Evolutionary conservation across 2,888 invertebrate species (phyloP), one percentile per base, ranked within the genome.

Genomic region (Bombylius major): DNA sequence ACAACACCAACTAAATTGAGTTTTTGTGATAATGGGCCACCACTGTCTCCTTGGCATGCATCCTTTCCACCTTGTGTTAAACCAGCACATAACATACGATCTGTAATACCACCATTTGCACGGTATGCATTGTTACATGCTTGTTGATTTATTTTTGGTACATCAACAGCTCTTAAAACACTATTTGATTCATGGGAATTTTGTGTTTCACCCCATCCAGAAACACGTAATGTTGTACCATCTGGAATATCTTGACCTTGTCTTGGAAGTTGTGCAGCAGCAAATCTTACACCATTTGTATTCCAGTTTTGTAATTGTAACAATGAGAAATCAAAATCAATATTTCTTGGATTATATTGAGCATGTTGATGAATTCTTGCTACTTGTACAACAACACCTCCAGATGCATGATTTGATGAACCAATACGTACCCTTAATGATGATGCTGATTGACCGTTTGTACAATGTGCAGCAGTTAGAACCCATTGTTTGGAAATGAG

Each of bases 391-490:
- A 73, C 54, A 11, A 70, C 56, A 4, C 77, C 77, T 5, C 70
- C 76, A 1, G 56, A 59, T 8, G 65, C 62, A 13, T 67, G 62
- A 8, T 63, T 60, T 4, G 70, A 65, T 5, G 76, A 72, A 1
- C 76, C 76, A 6, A 71, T 70, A 32, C 76, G 69, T 3, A 77
- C 67, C 14, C 60, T 61, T 6, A 66, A 48, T 5, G 46, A 13
- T 31, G 52, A 45, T 33, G 54, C 53, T 31, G 48, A 36, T 44
- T 5, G 14, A 45, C 58, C 65, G 13, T 63, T 62, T 3, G 69
- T 68, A 56, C 76, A 76, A 56, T 76, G 71, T 55, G 75, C 77
- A 0, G 77, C 77, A 2, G 76, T 77, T 6, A 78, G 58, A 4
- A 75, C 70, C 53, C 66, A 67, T 5, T 63, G 66, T 44, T 61